Base-by-base conservation (phyloP, 2,888 invertebrate species). In the Euspilapteryx auroguttella region DNA sequence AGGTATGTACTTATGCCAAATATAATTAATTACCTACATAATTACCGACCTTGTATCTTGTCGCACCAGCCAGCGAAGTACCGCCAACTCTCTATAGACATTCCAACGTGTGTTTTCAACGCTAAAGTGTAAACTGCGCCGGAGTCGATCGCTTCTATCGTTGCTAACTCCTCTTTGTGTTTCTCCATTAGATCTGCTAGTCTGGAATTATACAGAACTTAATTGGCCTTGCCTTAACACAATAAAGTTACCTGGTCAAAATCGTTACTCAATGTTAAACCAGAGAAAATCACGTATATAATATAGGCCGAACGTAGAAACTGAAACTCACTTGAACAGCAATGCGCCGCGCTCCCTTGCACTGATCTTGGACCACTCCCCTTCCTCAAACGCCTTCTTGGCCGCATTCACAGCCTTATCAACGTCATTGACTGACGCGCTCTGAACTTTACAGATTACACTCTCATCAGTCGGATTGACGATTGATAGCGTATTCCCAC, bases 1-100 rank as follows among this genome's bases (percentile, higher is more conserved):
- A n/a, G n/a, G n/a, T n/a, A n/a, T n/a, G n/a, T n/a, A n/a, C n/a
- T n/a, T n/a, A n/a, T n/a, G n/a, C n/a, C n/a, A n/a, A n/a, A n/a
- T n/a, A n/a, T n/a, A n/a, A n/a, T n/a, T n/a, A n/a, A n/a, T n/a
- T n/a, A n/a, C n/a, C n/a, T n/a, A n/a, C n/a, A n/a, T n/a, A n/a
- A n/a, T n/a, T n/a, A n/a, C n/a, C n/a, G n/a, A n/a, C n/a, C n/a
- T 50, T 91, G 89, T 31, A 94, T 95, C 62, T 97, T 97, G 64
- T 97, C 97, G 47, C 92, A 87, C 93, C 96, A 96, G 3, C 95
- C 96, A 3, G 95, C 96, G 62, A 94, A 97, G 61, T 97, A 97
- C 21, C 91, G 78, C 92, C 95, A 96, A 0, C 94, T 94, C 50
- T 96, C 95, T 28, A 97, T 94, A 10, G 95, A 95, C 97, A 98